phyloP scores from a whole-genome alignment of 1,140 invertebrate species.

The Teleogryllus occipitalis region DNA sequence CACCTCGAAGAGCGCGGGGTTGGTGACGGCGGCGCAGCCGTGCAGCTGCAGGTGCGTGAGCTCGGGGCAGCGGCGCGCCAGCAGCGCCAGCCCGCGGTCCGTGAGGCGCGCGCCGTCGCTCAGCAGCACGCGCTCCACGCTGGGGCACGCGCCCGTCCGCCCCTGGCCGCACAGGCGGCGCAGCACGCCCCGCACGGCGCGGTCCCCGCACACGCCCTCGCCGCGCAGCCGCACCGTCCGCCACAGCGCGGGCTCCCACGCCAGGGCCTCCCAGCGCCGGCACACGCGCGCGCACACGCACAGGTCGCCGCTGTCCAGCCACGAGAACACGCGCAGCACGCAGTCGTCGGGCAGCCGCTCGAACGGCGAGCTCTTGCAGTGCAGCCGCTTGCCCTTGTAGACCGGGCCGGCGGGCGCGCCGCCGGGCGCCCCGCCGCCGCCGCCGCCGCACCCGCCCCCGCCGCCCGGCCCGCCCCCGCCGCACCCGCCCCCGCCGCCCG shows the following conservation, averaged over 20 bases:
- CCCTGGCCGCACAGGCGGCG: slow-evolving; percentile 48
- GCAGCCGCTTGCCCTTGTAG: slow-evolving; percentile 31
- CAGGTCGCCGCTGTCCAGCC: slow-evolving; percentile 67
- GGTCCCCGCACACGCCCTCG: slow-evolving; percentile 55
- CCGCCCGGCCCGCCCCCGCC: too few species aligned
- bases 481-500: too few species aligned
- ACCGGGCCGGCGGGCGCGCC: slow-evolving; percentile 13
- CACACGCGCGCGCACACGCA: slow-evolving; percentile 74
- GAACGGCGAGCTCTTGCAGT: slow-evolving; percentile 32
- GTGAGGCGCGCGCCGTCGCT: slow-evolving; percentile 65
- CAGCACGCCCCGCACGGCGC: slow-evolving; percentile 55
- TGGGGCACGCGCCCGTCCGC: slow-evolving; percentile 47
- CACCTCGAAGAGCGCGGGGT: slow-evolving; percentile 55
- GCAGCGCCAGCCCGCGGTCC: slow-evolving; percentile 58
- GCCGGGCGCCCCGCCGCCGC: too few species aligned
- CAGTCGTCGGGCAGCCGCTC: slow-evolving; percentile 45
- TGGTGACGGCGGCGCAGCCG: slow-evolving; percentile 57
- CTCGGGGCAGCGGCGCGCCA: slow-evolving; percentile 63
- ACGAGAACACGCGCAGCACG: slow-evolving; percentile 55
- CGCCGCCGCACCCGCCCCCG: too few species aligned
- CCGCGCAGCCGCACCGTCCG: slow-evolving; percentile 55
- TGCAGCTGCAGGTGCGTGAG: slow-evolving; percentile 62
- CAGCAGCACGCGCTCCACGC: slow-evolving; percentile 54
- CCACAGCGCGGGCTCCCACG: slow-evolving; percentile 74
- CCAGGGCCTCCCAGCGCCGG: slow-evolving; percentile 67